Conservation (phyloP, 2,797 vertebrate species). For the Knipowitschia caucasica region DNA sequence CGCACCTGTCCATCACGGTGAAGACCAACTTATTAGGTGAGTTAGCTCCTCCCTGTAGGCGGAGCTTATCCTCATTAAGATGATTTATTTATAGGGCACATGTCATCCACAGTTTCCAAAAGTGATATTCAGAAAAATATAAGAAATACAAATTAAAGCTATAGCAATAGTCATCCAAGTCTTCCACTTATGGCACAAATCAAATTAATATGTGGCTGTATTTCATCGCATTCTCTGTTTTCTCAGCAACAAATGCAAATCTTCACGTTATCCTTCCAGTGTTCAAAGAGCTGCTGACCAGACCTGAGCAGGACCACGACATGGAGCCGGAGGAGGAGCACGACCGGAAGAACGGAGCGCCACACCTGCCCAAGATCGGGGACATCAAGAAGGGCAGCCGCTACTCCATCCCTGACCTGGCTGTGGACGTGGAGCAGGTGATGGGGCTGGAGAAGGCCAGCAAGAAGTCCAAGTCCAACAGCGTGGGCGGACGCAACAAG, state of each 20-base stretch:
- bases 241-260: no score
- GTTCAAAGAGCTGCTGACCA: slow-evolving; percentile 94
- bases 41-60: no score
- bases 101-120: no score
- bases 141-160: no score
- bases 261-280: slow-evolving; percentile 64
- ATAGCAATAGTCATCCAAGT: no score
- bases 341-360: slow-evolving; percentile 93
- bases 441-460: slow-evolving; percentile 95
- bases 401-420: slow-evolving; percentile 96
- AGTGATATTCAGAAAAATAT: no score
- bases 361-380: slow-evolving; percentile 97
- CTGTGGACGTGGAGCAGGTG: slow-evolving; percentile 96
- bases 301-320: slow-evolving; percentile 87
- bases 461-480: slow-evolving; percentile 94
- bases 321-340: slow-evolving; percentile 79
- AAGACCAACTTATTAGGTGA: slow-evolving; percentile 98
- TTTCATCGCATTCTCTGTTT: no score
- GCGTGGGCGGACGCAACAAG: slow-evolving; percentile 95
- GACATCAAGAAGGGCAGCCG: slow-evolving; percentile 97
- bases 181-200: no score
- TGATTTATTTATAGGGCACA: no score
- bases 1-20: slow-evolving; percentile 98
- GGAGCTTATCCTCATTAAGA: no score
- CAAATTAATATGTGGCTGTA: no score